A percentile compares a stretch with the other conserved stretches of the same genome.
These are phyloP conservation scores for Sitobion miscanthi DNA, from an alignment of 1,140 invertebrate species.

Conservation along the genomic window DNA sequence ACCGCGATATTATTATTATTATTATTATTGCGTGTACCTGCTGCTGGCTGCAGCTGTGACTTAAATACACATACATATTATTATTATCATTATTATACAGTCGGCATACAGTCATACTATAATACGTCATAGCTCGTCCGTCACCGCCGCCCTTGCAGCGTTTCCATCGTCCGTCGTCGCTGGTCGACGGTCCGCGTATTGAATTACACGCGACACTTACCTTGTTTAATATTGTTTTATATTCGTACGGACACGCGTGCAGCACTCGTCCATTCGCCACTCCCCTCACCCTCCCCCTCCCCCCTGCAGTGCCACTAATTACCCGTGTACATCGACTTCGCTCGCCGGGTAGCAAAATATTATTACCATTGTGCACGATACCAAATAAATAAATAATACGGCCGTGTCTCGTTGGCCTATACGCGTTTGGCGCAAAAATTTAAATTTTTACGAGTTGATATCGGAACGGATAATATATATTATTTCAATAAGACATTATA, in stretches of 20 bases:
- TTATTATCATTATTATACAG: background rate
- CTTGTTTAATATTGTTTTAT: background rate
- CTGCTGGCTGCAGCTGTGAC: background rate
- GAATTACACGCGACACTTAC: background rate
- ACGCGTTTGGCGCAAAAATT: too few species aligned
- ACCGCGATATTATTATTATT: background rate
- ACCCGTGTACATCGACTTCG: background rate
- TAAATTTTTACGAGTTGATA: background rate
- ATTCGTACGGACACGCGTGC: background rate
- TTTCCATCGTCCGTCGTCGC: background rate
- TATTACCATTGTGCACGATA: background rate
- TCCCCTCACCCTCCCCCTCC: background rate
- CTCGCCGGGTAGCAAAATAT: background rate
- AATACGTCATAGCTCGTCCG: background rate
- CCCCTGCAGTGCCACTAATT: background rate
- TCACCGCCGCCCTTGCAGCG: background rate
- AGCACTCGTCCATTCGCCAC: background rate
- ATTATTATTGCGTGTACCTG: background rate
- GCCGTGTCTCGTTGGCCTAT: too few species aligned
- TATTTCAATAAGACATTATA: too few species aligned
- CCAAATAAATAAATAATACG: too few species aligned
- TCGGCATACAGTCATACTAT: too few species aligned
- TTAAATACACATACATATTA: background rate
- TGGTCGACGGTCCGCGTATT: background rate
- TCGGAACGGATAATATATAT: background rate